Base-by-base conservation (phyloP, 2,797 vertebrate genomes). In the Crax fasciolata region DNA sequence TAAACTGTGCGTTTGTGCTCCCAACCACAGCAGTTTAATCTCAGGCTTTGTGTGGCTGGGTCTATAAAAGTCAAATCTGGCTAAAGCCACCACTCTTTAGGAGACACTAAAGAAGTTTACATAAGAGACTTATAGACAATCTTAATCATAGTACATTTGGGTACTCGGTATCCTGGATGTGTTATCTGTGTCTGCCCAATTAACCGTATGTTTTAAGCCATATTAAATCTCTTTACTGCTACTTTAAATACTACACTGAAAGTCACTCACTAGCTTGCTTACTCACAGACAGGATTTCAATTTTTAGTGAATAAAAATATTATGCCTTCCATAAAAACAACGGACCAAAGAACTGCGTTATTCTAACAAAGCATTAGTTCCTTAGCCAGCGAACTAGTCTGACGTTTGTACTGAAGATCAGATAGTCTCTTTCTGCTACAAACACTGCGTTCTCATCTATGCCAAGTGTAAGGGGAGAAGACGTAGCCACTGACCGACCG, bases 311-410 rank as follows among this genome's bases (percentile, higher is more conserved):
- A 79, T 82, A 89, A 90, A 96, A 97, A 97, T 94, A 85, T 80
- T 95, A 94, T 97, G 97, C 97, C 97, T 98, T 98, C 97, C 97
- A 96, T 97, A 94, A 96, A 97, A 97, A 87, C 94, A 95, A 96
- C 98, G 98, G 98, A 98, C 98, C 98, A 98, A 98, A 98, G 98
- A 98, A 96, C 83, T 91, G 81, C 96, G 97, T 98, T 97, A 92
- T 96, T 96, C 89, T 96, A 97, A 96, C 80, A 81, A 84, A 97
- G 84, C 90, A 84, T 48, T 90, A 93, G 96, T 97, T 96, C 91
- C 91, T 73, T 94, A 35, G 38, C 95, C 93, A 65, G 59, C 74
- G 68, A 96, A 94, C 86, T 87, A 54, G 55, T 90, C 75, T 80
- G 81, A 81, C 95, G 79, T 94, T 89, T 84, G 51, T 67, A 74